These are phyloP conservation scores for Fragum fragum DNA, from an alignment of 2,888 invertebrate genomes.

Conservation along the genomic window DNA sequence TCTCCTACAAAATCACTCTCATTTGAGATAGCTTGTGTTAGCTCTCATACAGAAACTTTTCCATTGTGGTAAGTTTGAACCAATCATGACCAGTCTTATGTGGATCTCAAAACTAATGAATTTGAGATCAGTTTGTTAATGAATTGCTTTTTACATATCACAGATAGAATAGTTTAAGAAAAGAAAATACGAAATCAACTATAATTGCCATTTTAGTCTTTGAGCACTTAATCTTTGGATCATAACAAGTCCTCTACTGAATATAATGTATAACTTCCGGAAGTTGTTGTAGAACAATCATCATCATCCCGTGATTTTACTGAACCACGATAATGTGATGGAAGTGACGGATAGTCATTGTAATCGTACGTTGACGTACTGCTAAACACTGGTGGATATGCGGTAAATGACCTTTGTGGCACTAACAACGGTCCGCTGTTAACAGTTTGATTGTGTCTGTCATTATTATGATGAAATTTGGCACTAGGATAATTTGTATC, in stretches of 20 bases:
- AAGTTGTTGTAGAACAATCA: constrained; percentile 69
- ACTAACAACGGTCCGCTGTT: constrained; percentile 52
- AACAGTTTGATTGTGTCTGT: constrained; percentile 23
- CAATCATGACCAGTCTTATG: not conserved
- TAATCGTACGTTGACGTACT: constrained; percentile 51
- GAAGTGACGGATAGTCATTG: constrained; percentile 46
- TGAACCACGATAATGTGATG: constrained; percentile 44
- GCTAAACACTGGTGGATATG: constrained; percentile 34
- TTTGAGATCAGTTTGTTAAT: not conserved
- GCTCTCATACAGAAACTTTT: too few relatives aligned
- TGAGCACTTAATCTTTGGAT: constrained; percentile 30
- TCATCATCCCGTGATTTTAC: constrained; percentile 62
- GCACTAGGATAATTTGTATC: constrained; percentile 49
- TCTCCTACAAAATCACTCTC: too few relatives aligned
- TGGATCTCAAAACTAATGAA: not conserved
- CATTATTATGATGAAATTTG: constrained; percentile 37
- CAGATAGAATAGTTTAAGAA: constrained; percentile 10
- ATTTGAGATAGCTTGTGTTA: too few relatives aligned
- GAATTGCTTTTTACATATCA: constrained; percentile 19
- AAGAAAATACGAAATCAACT: too few relatives aligned
- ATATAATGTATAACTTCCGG: constrained; percentile 67
- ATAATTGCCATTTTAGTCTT: constrained; percentile 4
- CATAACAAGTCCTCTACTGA: constrained; percentile 63
- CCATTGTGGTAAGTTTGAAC: too few relatives aligned
- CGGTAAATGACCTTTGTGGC: constrained; percentile 46